A percentile compares a stretch with the other conserved stretches of the same genome.
Conservation (phyloP, 2,888 invertebrate species). For the Artemia sinica region DNA sequence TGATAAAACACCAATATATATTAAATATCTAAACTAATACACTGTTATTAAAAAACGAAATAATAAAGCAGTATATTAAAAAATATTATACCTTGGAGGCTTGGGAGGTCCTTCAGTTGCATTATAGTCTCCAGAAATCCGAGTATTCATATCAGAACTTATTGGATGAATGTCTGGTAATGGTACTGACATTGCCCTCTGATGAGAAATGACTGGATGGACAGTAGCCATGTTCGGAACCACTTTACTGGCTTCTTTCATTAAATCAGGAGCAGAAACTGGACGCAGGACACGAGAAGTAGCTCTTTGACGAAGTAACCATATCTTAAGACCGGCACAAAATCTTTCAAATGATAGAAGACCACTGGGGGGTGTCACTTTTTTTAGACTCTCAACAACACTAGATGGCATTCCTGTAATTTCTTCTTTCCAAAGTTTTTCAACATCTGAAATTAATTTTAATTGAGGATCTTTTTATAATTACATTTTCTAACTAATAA, state of each 20-base stretch:
- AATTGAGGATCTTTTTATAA: background rate
- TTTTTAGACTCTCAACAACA: slow-evolving; percentile 70
- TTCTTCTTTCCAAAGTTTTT: slow-evolving; percentile 78
- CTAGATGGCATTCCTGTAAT: slow-evolving; percentile 66
- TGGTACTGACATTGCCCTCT: slow-evolving; percentile 4
- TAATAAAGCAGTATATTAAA: no score
- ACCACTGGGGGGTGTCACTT: slow-evolving; percentile 75
- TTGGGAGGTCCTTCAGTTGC: background rate
- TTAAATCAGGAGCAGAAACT: slow-evolving; percentile 55
- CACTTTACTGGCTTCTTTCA: slow-evolving; percentile 35
- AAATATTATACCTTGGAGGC: background rate
- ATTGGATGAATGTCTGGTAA: slow-evolving; percentile 4
- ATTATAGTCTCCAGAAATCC: background rate
- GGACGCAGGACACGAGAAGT: slow-evolving; percentile 37
- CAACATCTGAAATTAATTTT: slow-evolving; percentile 48
- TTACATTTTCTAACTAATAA: no score
- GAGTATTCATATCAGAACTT: background rate
- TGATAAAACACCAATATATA: no score
- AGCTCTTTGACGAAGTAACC: slow-evolving; percentile 57
- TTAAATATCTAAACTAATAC: no score
- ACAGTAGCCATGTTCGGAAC: slow-evolving; percentile 45
- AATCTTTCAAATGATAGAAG: slow-evolving; percentile 76
- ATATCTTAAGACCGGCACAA: slow-evolving; percentile 77
- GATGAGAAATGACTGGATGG: slow-evolving; percentile 32
- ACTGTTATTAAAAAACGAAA: no score